Conservation (phyloP, 2,113 vertebrate species). For the Pimephales promelas region DNA sequence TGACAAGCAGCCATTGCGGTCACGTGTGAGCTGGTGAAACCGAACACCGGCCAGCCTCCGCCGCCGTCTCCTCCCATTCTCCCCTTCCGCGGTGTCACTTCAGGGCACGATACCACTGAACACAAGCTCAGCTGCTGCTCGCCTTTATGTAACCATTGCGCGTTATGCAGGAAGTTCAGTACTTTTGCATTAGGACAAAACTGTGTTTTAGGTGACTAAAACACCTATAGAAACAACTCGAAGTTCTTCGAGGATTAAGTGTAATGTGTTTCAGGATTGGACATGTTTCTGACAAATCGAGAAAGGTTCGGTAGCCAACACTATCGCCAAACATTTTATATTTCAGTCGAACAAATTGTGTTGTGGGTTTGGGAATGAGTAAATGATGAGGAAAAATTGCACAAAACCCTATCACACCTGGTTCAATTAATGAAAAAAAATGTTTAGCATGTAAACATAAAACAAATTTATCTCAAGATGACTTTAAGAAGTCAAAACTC, state of each 20-base stretch:
- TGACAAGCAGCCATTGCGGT: slow-evolving; percentile 56
- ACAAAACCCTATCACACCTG: neutral
- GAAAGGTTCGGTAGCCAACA: neutral
- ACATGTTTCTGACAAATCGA: neutral
- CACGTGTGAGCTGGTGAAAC: slow-evolving; percentile 52
- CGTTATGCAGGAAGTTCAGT: neutral
- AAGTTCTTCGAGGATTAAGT: neutral
- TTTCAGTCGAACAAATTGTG: neutral
- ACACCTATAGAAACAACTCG: neutral
- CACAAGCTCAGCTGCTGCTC: slow-evolving; percentile 22
- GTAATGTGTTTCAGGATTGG: neutral
- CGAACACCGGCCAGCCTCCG: slow-evolving; percentile 34
- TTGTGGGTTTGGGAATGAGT: neutral
- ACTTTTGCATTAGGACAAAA: neutral
- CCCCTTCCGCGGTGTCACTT: slow-evolving; percentile 45
- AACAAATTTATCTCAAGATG: too few species aligned
- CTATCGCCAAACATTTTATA: neutral
- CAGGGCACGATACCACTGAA: slow-evolving; percentile 29
- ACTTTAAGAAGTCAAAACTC: neutral
- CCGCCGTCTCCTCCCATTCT: slow-evolving; percentile 44
- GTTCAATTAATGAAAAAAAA: neutral
- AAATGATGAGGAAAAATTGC: neutral
- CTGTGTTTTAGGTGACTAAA: neutral
- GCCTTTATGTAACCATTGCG: slow-evolving; percentile 26
- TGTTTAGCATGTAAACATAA: too few species aligned